phyloP scores from a whole-genome alignment of 2,797 vertebrate species.

The Trematomus bernacchii region DNA sequence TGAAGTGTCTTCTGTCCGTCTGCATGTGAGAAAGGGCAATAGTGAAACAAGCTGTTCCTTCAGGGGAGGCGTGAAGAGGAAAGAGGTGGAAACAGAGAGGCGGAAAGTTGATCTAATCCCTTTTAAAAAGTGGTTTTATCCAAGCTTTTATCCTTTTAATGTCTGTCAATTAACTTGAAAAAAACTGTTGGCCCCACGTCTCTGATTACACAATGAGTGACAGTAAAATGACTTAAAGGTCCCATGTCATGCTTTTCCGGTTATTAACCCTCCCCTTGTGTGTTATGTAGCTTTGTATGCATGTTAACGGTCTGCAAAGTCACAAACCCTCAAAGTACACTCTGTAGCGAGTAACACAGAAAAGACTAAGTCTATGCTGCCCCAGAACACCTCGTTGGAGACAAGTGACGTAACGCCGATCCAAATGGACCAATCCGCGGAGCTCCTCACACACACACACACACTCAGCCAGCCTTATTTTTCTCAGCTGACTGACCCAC shows the following conservation, averaged over 20 bases:
- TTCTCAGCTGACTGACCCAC: too few species aligned
- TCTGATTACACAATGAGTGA: neutral
- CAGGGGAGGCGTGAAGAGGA: constrained; percentile 1
- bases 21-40: constrained; percentile 12
- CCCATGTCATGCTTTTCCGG: too few species aligned
- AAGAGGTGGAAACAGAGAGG: neutral
- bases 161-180: neutral
- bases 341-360: too few species aligned
- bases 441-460: too few species aligned
- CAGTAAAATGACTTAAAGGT: neutral
- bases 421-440: too few species aligned
- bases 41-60: neutral
- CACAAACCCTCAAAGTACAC: too few species aligned
- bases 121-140: neutral
- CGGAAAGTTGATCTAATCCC: neutral
- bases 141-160: neutral
- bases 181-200: neutral
- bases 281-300: too few species aligned
- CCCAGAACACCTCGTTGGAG: too few species aligned
- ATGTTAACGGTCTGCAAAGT: too few species aligned
- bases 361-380: too few species aligned
- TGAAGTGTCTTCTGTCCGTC: constrained; percentile 19
- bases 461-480: too few species aligned
- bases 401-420: neutral
- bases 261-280: too few species aligned